A percentile compares a stretch with the other conserved stretches of the same genome.
Conservation (phyloP, 2,888 invertebrate species). For the Orthosia gothica region DNA sequence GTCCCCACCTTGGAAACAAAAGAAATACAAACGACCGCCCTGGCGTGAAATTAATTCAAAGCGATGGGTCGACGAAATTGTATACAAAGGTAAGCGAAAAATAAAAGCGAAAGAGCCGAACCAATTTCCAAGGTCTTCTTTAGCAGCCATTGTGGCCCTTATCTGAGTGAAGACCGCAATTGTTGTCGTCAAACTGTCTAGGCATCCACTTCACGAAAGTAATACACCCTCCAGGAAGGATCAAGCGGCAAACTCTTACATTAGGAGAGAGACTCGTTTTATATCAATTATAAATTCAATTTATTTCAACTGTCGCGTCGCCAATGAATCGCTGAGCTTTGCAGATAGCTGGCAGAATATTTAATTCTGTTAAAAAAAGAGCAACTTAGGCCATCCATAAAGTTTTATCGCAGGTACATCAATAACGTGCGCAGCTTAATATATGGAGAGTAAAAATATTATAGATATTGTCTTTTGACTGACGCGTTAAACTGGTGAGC, state of each 20-base stretch:
- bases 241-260: constrained; percentile 37
- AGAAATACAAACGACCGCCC: constrained; percentile 87
- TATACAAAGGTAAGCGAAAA: constrained; percentile 87
- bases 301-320: constrained; percentile 22
- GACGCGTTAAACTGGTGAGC: constrained; percentile 75
- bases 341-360: constrained; percentile 23
- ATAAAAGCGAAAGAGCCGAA: constrained; percentile 84
- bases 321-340: constrained; percentile 24
- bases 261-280: constrained; percentile 29
- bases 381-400: constrained; percentile 32
- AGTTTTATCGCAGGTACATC: constrained; percentile 54
- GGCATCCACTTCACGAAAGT: constrained; percentile 69
- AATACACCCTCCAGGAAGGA: constrained; percentile 32
- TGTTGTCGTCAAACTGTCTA: constrained; percentile 80
- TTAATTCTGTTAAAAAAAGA: constrained; percentile 18
- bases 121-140: constrained; percentile 84
- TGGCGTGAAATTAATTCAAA: constrained; percentile 88
- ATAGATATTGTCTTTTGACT: constrained; percentile 78
- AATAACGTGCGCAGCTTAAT: constrained; percentile 71
- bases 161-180: constrained; percentile 76
- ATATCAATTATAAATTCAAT: constrained; percentile 50
- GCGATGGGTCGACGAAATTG: constrained; percentile 86
- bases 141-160: constrained; percentile 76
- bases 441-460: constrained; percentile 74
- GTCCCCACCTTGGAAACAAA: constrained; percentile 85